Evolutionary conservation across 2,888 invertebrate species (phyloP).

Genomic region (Caenorhabditis zanzibari): DNA sequence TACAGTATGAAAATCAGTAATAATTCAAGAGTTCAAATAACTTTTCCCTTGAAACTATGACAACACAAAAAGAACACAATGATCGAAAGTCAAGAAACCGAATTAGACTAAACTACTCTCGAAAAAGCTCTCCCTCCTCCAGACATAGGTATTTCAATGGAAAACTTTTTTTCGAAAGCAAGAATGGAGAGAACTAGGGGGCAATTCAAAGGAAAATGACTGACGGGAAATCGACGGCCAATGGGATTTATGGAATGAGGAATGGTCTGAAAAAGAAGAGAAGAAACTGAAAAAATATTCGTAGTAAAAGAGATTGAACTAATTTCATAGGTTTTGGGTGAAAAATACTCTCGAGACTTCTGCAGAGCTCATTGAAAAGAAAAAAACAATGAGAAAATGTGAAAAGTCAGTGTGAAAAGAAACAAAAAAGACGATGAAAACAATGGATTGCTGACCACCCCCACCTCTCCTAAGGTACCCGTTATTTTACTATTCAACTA

Average conservation of each 20-base stretch:
- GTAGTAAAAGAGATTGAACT: conserved; percentile 24
- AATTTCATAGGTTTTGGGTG: conserved; percentile 4
- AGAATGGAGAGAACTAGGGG: conserved; percentile 16
- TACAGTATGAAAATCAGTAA: too few relatives aligned
- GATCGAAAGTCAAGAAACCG: conserved; percentile 4
- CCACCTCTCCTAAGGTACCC: conserved; percentile 18
- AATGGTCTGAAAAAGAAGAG: conserved; percentile 23
- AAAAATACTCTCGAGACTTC: not conserved
- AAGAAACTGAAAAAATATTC: conserved; percentile 2
- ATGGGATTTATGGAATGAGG: conserved; percentile 40
- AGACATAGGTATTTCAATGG: conserved; percentile 34
- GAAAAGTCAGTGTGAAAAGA: conserved; percentile 18
- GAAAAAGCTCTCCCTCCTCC: not conserved
- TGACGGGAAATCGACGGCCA: conserved; percentile 32
- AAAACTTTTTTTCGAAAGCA: conserved; percentile 9
- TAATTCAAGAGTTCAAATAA: too few relatives aligned
- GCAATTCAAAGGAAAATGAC: conserved; percentile 28
- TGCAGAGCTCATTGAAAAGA: not conserved
- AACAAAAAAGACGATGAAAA: conserved; percentile 29
- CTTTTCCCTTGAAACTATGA: too few relatives aligned
- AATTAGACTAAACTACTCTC: not conserved
- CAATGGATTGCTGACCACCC: conserved; percentile 31
- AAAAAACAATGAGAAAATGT: conserved; percentile 9
- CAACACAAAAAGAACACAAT: too few relatives aligned
- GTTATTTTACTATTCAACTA: not conserved